These are phyloP conservation scores for Sminthurides bifidus DNA, from an alignment of 1,140 invertebrate species.

Conservation along the genomic window DNA sequence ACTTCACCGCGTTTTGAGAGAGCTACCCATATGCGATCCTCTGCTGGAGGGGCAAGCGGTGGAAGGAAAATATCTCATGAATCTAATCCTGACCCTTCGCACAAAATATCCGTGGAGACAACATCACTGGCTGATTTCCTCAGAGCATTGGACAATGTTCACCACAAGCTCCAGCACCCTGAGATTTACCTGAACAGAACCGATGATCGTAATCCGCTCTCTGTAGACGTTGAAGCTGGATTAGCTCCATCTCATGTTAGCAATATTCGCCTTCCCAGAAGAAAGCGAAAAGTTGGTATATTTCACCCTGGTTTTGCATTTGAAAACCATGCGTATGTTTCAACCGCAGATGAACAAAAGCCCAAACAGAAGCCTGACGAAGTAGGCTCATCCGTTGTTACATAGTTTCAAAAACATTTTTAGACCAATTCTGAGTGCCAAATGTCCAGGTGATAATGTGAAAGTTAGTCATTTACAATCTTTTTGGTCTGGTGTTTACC, in stretches of 20 bases:
- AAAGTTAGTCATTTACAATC: too few relatives aligned
- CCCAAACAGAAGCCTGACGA: too few relatives aligned
- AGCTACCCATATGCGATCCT: background rate
- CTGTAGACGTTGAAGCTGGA: background rate
- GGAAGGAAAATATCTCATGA: conserved; percentile 3
- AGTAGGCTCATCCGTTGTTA: too few relatives aligned
- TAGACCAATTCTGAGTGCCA: too few relatives aligned
- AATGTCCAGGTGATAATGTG: too few relatives aligned
- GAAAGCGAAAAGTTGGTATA: conserved; percentile 21
- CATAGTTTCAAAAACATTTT: too few relatives aligned
- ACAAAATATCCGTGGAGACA: conserved; percentile 9
- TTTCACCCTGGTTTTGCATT: conserved; percentile 27
- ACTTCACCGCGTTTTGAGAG: background rate
- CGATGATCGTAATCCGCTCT: background rate
- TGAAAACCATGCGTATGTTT: conserved; percentile 19
- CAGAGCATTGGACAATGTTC: conserved; percentile 19
- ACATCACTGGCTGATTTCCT: conserved; percentile 20
- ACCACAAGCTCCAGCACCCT: conserved; percentile 14
- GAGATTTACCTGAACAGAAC: background rate
- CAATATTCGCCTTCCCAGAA: background rate
- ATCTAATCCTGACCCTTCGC: background rate
- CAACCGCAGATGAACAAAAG: background rate
- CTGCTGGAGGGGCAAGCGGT: background rate
- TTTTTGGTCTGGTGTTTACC: too few relatives aligned
- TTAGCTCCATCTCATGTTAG: background rate